Evolutionary conservation across 2,113 vertebrate species (phyloP), one percentile per base, ranked within the genome.

Genomic region (Barnardius zonarius): DNA sequence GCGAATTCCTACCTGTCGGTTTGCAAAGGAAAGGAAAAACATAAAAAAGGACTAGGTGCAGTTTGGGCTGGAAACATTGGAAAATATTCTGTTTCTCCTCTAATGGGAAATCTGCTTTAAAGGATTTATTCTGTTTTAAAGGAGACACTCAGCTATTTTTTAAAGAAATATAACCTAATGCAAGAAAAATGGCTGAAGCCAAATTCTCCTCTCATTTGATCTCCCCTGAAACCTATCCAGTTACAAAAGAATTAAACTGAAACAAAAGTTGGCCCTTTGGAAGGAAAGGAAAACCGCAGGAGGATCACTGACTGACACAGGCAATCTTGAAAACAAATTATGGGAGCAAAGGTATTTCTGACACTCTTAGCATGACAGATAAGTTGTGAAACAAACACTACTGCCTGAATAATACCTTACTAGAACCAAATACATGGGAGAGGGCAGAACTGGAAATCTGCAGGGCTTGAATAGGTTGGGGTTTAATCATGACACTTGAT

Each of bases 31-130:
- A 37, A 18, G 59, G 61, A 8, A 5, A 43, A 43, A 43, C 43
- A 63, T 18, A 37, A 18, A 27, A 30, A 22, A 13, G 4, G 17
- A 37, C 18, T 57, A 51, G 15, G 75, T 73, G 43, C 72, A 59
- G 46, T 70, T 87, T 81, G 28, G 31, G 46, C 51, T 59, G 13
- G 79, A 90, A 57, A 70, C 15, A 49, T 55, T 72, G 90, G 72
- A 91, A 97, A 97, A 82, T 10, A 88, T 80, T 92, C 94, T 28
- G 37, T 97, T 95, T 67, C 43, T 85, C n/a, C 63, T 87, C 39
- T 62, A n/a, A 68, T 72, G 35, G 6, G 25, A 77, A 83, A 77
- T 43, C 12, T 43, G 10, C 48, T 51, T 74, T 5, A 43, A 69
- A 73, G 67, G 6, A 46, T 64, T 55, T 70, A 37, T 20, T 49